phyloP scores from a whole-genome alignment of 2,113 vertebrate genomes.

The Podarcis raffonei region DNA sequence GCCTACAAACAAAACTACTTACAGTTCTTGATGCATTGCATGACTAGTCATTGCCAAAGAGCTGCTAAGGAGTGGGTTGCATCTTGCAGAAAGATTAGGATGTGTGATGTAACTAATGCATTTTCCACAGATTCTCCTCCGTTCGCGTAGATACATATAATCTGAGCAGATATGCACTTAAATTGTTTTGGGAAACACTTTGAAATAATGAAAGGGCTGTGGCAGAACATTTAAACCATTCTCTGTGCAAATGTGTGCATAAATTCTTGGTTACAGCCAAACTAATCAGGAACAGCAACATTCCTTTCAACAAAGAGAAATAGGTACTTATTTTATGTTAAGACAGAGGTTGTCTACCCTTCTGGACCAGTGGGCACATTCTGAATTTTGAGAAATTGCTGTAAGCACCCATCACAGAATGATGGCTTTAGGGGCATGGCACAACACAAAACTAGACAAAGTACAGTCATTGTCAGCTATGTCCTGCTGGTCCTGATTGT shows the following conservation, averaged over 20 bases:
- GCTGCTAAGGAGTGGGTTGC: neutral
- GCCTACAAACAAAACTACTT: neutral
- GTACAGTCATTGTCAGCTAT: too few species aligned
- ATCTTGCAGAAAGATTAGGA: neutral
- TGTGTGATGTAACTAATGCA: neutral
- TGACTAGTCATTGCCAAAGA: neutral
- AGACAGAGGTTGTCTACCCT: neutral
- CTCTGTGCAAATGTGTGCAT: neutral
- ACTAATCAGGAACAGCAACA: neutral
- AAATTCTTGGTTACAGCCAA: neutral
- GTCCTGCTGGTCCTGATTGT: too few species aligned
- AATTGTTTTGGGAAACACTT: neutral
- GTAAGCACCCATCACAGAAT: too few species aligned
- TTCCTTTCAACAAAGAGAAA: neutral
- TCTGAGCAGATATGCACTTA: neutral
- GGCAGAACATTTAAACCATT: neutral
- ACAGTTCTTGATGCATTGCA: neutral
- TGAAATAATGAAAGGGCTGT: neutral
- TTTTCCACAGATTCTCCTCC: neutral
- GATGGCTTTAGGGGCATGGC: too few species aligned
- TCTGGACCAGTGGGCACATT: too few species aligned
- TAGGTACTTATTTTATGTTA: neutral
- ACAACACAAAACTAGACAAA: too few species aligned
- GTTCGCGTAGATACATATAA: neutral
- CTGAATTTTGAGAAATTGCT: neutral